Evolutionary conservation across 2,113 vertebrate genomes (phyloP).

Genomic region (Sphaerodactylus townsendi): DNA sequence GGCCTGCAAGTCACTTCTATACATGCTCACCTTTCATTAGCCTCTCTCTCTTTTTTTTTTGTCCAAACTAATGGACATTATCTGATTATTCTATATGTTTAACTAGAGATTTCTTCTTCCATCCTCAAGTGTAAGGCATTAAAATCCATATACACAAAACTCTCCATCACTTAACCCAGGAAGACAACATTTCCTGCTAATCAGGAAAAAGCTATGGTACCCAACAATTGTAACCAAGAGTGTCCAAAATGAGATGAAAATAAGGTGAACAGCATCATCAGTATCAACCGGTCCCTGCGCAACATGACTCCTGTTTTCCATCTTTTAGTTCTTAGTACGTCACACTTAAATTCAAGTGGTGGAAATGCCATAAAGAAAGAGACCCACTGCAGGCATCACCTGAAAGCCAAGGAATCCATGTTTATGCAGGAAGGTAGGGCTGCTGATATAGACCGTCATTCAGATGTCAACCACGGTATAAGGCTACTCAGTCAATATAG

Average conservation of each 20-base stretch:
- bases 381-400: conserved; percentile 13
- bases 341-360: conserved; percentile 15
- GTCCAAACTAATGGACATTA: conserved; percentile 22
- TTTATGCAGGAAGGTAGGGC: conserved; percentile 28
- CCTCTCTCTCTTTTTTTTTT: conserved; percentile 1
- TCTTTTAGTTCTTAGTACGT: conserved; percentile 14
- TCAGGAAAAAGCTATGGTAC: conserved; percentile 49
- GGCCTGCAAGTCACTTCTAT: conserved; percentile 41
- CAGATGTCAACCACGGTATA: conserved; percentile 46
- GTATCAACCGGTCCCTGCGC: conserved; percentile 47
- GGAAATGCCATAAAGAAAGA: conserved; percentile 2
- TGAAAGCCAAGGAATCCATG: conserved; percentile 46
- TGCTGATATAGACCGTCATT: conserved; percentile 62
- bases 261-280: background rate
- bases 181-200: conserved; percentile 41
- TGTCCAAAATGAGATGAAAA: conserved; percentile 25
- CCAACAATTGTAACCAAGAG: conserved; percentile 40
- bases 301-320: conserved; percentile 33
- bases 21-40: conserved; percentile 22
- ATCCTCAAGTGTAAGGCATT: conserved; percentile 72
- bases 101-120: conserved; percentile 25
- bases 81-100: conserved; percentile 44
- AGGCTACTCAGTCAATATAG: conserved; percentile 49
- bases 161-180: conserved; percentile 46
- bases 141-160: conserved; percentile 27